phyloP scores from a whole-genome alignment of 2,113 vertebrate genomes.

The Sylvietta virens region DNA sequence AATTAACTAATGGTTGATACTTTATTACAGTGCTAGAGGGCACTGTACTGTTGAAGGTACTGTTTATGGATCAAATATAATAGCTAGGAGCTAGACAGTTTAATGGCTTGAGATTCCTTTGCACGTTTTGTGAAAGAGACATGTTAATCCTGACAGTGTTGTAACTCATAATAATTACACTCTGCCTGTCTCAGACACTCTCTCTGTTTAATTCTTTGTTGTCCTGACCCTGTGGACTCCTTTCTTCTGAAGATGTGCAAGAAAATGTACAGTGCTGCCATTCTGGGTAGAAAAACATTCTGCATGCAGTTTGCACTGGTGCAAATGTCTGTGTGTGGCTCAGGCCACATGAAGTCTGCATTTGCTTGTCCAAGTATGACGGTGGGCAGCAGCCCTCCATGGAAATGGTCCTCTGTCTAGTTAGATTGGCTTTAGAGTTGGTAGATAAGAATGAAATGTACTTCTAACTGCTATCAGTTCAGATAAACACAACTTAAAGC shows the following conservation, averaged over 20 bases:
- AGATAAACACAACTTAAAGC: neutral
- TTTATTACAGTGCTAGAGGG: conserved; percentile 46
- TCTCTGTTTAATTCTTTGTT: neutral
- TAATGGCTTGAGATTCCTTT: conserved; percentile 35
- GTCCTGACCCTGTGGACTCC: neutral
- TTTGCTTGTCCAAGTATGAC: neutral
- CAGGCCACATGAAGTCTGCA: neutral
- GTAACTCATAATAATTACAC: neutral
- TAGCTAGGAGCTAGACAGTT: conserved; percentile 1
- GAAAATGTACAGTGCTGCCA: neutral
- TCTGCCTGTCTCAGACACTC: neutral
- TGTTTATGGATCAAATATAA: conserved; percentile 40
- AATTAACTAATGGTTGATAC: conserved; percentile 14
- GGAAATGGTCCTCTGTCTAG: neutral
- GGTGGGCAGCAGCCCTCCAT: neutral
- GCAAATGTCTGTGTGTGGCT: neutral
- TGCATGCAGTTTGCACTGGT: neutral
- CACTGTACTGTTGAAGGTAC: conserved; percentile 23
- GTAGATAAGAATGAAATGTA: neutral
- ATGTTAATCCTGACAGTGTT: neutral
- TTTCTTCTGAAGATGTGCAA: neutral
- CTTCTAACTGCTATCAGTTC: neutral
- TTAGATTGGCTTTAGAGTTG: neutral
- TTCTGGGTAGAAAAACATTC: neutral
- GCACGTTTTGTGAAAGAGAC: neutral